These are phyloP conservation scores for Dimorphilus gyrociliatus DNA, from an alignment of 2,888 invertebrate genomes.

Conservation along the genomic window DNA sequence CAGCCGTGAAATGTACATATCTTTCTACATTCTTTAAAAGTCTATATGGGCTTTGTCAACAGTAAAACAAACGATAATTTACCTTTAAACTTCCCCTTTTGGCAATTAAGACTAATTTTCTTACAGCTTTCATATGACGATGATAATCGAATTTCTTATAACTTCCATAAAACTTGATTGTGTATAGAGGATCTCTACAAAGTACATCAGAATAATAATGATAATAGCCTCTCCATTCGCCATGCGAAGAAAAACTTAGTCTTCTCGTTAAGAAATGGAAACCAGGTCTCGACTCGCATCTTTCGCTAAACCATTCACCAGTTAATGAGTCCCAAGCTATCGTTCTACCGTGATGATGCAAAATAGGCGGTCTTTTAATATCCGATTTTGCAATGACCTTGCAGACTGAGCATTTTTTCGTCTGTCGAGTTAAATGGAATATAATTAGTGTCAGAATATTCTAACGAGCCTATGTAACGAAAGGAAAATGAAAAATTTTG, in stretches of 20 bases:
- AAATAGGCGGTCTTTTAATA: slow-evolving; percentile 41
- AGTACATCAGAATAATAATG: slow-evolving; percentile 44
- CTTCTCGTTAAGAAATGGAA: slow-evolving; percentile 43
- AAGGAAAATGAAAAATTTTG: no score
- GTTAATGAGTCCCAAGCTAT: slow-evolving; percentile 39
- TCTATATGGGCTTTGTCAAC: no score
- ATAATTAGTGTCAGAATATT: no score
- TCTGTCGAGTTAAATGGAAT: slow-evolving; percentile 13
- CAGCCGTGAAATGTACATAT: no score
- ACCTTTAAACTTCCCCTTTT: no score
- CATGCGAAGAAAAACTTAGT: slow-evolving; percentile 28
- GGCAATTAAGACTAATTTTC: no score
- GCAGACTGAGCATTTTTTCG: slow-evolving; percentile 33
- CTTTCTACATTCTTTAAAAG: no score
- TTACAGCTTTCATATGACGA: no score
- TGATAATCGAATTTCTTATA: slow-evolving; percentile 34
- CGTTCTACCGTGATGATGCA: slow-evolving; percentile 35
- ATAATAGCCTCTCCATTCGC: slow-evolving; percentile 43
- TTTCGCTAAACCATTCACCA: slow-evolving; percentile 45
- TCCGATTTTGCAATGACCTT: slow-evolving; percentile 35
- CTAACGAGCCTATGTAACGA: no score
- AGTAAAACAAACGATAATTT: no score
- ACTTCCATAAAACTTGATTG: slow-evolving; percentile 42
- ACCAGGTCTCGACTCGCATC: slow-evolving; percentile 45
- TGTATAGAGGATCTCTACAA: slow-evolving; percentile 42